Base-by-base conservation (phyloP, 2,888 invertebrate species). In the Drosophila neonasuta region DNA sequence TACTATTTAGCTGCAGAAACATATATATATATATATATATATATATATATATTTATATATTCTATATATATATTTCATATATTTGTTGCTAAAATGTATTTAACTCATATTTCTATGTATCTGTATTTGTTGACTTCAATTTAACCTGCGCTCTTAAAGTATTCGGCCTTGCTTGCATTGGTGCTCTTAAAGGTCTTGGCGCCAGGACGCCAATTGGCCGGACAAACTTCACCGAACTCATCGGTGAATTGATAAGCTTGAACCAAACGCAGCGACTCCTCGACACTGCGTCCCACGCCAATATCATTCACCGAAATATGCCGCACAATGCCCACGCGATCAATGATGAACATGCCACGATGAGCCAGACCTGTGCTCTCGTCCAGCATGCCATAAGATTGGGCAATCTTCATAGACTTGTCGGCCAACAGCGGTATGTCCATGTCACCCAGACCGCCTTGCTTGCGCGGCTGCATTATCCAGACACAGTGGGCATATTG, bases 171-270 rank as follows among this genome's bases (percentile, higher is more conserved):
- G 46, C 71, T 72, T 10, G 41, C 4, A 0, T 2, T 1, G 11
- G 72, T 49, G 0, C 70, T 41, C 15, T 63, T 72, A 20, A 83
- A 76, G 29, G 71, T 24, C 30, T 42, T 71, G 1, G 63, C 30
- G 0, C 87, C 87, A 0, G 83, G 82, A 1, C 59, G 30, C 83
- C 83, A 83, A 32, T 83, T 87, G 6, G 96, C 97, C 30, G 98
- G 97, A 89, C 97, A 98, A 41, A 98, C 96, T 92, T 97, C 96
- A 3, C 98, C 98, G 89, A 97, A 93, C 88, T 95, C 94, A 91
- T 99, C 98, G 2, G 97, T 97, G 91, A 93, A 98, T 91, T 98
- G 97, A 94, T 98, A 98, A 51, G 98, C 98, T 89, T 98, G 98
- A 5, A 99, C 97, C 69, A 99, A 92, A 60, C 98, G 94, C 32